Evolutionary conservation across 2,113 vertebrate species (phyloP), one percentile per base, ranked within the genome.

Genomic region (Propithecus coquereli): DNA sequence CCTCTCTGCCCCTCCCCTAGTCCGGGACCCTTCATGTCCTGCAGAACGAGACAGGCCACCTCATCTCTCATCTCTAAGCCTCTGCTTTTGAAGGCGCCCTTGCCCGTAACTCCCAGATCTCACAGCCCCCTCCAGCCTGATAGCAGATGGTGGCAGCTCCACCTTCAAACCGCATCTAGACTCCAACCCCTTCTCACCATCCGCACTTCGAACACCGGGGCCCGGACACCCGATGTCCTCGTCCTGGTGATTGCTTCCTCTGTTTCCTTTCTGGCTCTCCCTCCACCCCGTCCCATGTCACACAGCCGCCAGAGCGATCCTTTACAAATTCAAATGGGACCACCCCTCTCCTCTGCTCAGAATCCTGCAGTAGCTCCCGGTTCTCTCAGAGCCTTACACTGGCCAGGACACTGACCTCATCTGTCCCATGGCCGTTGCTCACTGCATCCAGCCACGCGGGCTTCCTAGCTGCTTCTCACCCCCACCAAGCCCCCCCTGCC

Each of bases 381-480:
- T 45, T 79, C 47, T 8, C 43, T 54, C 50, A 4, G 40, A 61
- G 47, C 43, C 13, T n/a, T 37, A 3, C 71, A 0, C 0, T 12
- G 17, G 52, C 73, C 17, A 1, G 68, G 16, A 63, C 59, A 45
- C 66, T 0, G 47, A 27, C 57, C 25, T 95, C 10, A 8, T 17
- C 40, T 37, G 3, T 14, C 40, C 37, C 23, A 12, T 0, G 0
- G 52, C 3, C 22, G 18, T 34, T 8, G 61, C 12, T 45, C 73
- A 12, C 32, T 47, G 9, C 3, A 0, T 68, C 10, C 16, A 23
- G 45, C 30, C 66, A 6, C 3, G 1, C 12, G 9, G 32, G 68
- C 82, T 40, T 83, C 50, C 82, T 20, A 11, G 76, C 0, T 23
- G 76, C 50, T 59, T 34, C 54, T 73, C 6, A 0, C 0, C 9